Conservation (phyloP, 2,888 invertebrate genomes). For the Antheraea yamamai region DNA sequence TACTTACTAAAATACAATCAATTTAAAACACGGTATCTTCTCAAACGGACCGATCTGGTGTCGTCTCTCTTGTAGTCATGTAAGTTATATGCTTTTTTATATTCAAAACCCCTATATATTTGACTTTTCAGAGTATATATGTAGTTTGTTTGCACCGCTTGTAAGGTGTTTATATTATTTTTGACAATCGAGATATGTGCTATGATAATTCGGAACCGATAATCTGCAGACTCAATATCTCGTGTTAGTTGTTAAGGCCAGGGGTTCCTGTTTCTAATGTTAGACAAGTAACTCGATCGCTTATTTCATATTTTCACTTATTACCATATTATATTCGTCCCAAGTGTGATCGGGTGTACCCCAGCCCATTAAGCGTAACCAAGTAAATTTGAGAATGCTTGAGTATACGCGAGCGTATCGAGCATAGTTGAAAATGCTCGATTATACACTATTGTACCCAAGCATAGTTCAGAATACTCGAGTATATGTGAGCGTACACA, state of each 20-base stretch:
- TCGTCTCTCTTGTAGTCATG: conserved; percentile 37
- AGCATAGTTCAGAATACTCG: conserved; percentile 22
- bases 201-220: neutral
- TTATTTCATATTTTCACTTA: conserved; percentile 52
- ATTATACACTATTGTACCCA: neutral
- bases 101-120: conserved; percentile 25
- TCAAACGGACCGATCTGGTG: conserved; percentile 18
- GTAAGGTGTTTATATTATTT: neutral
- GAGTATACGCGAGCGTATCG: conserved; percentile 40
- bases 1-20: too few relatives aligned
- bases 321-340: conserved; percentile 34
- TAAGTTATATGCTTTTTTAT: conserved; percentile 36
- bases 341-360: neutral
- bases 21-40: neutral
- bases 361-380: too few relatives aligned
- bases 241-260: conserved; percentile 72
- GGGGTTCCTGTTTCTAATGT: conserved; percentile 77
- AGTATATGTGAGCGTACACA: conserved; percentile 41
- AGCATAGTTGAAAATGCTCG: neutral
- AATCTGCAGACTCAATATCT: conserved; percentile 41
- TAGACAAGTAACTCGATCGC: conserved; percentile 51
- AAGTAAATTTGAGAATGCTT: conserved; percentile 16
- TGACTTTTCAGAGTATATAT: too few relatives aligned
- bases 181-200: conserved; percentile 21
- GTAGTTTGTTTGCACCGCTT: too few relatives aligned